These are phyloP conservation scores for Keiferia lycopersicella DNA, from an alignment of 2,888 invertebrate species.

Conservation along the genomic window DNA sequence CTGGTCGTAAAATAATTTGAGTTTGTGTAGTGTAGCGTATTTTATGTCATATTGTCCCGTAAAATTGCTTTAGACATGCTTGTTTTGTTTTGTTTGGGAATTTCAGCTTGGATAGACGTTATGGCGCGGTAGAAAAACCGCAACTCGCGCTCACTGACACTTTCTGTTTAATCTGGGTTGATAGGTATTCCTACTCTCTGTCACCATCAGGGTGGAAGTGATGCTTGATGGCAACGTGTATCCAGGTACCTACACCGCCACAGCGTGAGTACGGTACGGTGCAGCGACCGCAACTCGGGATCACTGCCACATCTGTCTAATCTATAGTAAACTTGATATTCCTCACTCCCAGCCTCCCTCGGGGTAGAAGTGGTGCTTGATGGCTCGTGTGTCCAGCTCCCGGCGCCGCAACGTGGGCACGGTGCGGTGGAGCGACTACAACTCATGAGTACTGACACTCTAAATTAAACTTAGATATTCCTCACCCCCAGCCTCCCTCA, in stretches of 20 bases:
- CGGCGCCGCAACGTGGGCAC: slow-evolving; percentile 89
- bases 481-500: slow-evolving; percentile 91
- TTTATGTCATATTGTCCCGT: not conserved
- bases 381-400: slow-evolving; percentile 76
- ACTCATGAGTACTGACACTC: slow-evolving; percentile 82
- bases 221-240: slow-evolving; percentile 88
- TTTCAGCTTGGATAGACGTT: not conserved
- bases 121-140: slow-evolving; percentile 90
- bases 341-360: not conserved
- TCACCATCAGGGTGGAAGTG: slow-evolving; percentile 92
- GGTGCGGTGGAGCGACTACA: slow-evolving; percentile 89
- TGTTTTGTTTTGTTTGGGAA: not conserved
- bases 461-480: not conserved
- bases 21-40: not conserved
- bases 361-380: slow-evolving; percentile 45
- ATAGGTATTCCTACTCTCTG: slow-evolving; percentile 83
- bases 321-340: not conserved
- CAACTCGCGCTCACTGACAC: slow-evolving; percentile 79
- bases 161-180: slow-evolving; percentile 59
- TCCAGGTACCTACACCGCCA: slow-evolving; percentile 86
- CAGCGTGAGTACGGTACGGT: slow-evolving; percentile 49
- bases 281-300: not conserved
- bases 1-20: slow-evolving; percentile 3
- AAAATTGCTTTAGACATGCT: not conserved
- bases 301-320: no score